These are phyloP conservation scores for Cyrtonyx montezumae DNA, from an alignment of 2,113 vertebrate species.

Conservation along the genomic window DNA sequence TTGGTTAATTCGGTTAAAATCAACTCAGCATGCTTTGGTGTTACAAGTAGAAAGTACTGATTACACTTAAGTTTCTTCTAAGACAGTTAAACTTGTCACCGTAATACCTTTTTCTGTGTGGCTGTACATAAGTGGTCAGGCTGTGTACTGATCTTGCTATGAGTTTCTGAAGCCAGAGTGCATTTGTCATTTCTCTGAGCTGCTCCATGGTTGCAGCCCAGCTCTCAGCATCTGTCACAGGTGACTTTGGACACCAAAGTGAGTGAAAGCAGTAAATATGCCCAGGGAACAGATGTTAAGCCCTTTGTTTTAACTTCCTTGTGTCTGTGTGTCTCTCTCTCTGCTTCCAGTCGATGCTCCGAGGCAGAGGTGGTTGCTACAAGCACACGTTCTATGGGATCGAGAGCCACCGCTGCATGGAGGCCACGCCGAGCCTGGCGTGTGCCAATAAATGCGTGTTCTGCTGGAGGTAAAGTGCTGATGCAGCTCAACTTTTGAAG, in stretches of 20 bases:
- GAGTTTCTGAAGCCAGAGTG: background rate
- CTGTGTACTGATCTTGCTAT: accelerated
- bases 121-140: accelerated
- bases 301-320: background rate
- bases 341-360: constrained; percentile 86
- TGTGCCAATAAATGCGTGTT: constrained; percentile 98
- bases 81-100: background rate
- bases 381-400: constrained; percentile 97
- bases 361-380: constrained; percentile 95
- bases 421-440: constrained; percentile 93
- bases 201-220: accelerated
- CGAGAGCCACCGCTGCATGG: constrained; percentile 97
- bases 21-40: accelerated
- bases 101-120: background rate
- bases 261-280: background rate
- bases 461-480: constrained; percentile 90
- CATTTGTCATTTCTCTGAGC: background rate
- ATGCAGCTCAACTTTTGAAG: background rate
- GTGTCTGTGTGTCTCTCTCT: background rate
- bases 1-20: background rate
- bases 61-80: background rate
- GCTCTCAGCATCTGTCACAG: background rate
- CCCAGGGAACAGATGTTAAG: background rate
- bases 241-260: background rate
- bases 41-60: background rate